These are phyloP conservation scores for Sebastolobus alascanus DNA, from an alignment of 2,797 vertebrate species.

Conservation along the genomic window DNA sequence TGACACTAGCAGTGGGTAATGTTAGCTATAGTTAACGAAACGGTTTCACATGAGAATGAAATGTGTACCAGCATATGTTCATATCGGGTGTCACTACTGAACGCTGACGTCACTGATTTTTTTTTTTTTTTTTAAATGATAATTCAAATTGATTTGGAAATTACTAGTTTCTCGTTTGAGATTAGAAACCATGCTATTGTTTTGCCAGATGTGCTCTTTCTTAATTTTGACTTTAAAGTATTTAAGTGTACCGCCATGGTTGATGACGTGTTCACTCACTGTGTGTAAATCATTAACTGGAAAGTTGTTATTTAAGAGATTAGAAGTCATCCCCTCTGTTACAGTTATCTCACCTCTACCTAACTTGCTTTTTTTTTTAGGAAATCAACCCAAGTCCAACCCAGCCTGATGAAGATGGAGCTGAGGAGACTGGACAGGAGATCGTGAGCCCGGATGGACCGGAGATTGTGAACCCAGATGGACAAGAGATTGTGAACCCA, in stretches of 20 bases:
- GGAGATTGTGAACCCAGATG: slow-evolving; percentile 92
- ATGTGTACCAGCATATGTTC: slow-evolving; percentile 60
- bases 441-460: slow-evolving; percentile 90
- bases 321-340: background rate
- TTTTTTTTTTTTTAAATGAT: background rate
- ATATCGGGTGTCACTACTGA: slow-evolving; percentile 2
- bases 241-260: background rate
- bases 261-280: background rate
- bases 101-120: background rate
- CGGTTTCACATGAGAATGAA: slow-evolving; percentile 2
- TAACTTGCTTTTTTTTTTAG: slow-evolving; percentile 69
- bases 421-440: slow-evolving; percentile 88
- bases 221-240: background rate
- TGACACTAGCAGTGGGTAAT: background rate
- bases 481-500: slow-evolving; percentile 88
- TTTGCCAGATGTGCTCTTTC: background rate
- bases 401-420: slow-evolving; percentile 88
- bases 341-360: background rate
- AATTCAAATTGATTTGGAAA: background rate
- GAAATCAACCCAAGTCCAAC: slow-evolving; percentile 90
- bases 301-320: background rate
- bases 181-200: background rate
- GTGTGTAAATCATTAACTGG: background rate
- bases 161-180: background rate
- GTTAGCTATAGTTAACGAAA: background rate